These are phyloP conservation scores for Dipodomys merriami DNA, from an alignment of 2,113 vertebrate genomes.

Conservation along the genomic window DNA sequence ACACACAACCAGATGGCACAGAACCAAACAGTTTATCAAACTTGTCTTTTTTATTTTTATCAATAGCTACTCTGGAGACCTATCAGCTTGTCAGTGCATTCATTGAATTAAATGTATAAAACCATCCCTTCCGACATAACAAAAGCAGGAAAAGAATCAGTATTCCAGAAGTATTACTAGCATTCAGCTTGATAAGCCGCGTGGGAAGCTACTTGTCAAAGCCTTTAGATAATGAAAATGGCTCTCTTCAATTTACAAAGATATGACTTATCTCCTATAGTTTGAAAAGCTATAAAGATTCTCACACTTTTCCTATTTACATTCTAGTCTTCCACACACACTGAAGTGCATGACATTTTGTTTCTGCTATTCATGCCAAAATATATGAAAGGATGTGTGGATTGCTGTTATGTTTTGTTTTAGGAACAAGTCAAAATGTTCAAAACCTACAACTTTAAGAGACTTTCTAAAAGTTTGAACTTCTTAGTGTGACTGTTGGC, in stretches of 20 bases:
- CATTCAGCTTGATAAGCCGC: conserved; percentile 75
- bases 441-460: conserved; percentile 49
- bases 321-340: conserved; percentile 58
- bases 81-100: conserved; percentile 73
- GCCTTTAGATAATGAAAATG: conserved; percentile 80
- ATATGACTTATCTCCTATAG: conserved; percentile 73
- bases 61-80: conserved; percentile 69
- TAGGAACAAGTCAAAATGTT: conserved; percentile 45
- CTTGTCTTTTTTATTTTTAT: conserved; percentile 7
- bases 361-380: conserved; percentile 60
- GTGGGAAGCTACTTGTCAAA: conserved; percentile 82
- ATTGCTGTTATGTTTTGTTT: conserved; percentile 34
- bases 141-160: conserved; percentile 78
- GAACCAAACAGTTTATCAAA: background rate
- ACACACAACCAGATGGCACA: background rate
- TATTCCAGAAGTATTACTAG: conserved; percentile 76
- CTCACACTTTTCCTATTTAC: conserved; percentile 75
- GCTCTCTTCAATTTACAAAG: conserved; percentile 76
- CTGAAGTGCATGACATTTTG: conserved; percentile 58
- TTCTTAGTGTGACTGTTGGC: background rate
- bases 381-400: conserved; percentile 35
- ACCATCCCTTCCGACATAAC: conserved; percentile 72
- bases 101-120: conserved; percentile 78
- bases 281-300: conserved; percentile 71
- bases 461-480: conserved; percentile 47